A percentile compares a stretch with the other conserved stretches of the same genome.
Conservation (phyloP, 2,113 vertebrate genomes). For the Marmota flaviventris region DNA sequence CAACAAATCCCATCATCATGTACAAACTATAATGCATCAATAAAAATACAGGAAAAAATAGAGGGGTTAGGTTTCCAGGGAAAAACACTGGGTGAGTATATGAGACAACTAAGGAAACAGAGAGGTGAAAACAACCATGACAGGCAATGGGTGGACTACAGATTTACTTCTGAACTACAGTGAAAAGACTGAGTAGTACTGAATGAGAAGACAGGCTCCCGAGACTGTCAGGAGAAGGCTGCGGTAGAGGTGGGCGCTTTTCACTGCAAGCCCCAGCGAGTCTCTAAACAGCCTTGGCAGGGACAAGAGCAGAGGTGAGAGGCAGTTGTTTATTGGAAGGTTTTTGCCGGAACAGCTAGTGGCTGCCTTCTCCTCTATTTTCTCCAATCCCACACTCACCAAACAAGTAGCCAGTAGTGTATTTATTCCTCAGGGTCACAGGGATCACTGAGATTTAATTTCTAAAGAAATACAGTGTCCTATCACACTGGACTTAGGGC, state of each 20-base stretch:
- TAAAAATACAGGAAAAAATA: too few relatives aligned
- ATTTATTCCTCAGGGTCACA: not conserved
- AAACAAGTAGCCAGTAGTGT: not conserved
- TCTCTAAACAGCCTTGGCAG: too few relatives aligned
- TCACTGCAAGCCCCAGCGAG: not conserved
- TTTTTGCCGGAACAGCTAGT: not conserved
- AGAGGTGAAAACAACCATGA: not conserved
- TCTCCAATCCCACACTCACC: not conserved
- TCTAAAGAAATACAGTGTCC: slow-evolving; percentile 8
- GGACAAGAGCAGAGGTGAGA: not conserved
- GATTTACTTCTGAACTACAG: not conserved
- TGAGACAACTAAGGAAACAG: not conserved
- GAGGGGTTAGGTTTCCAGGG: not conserved
- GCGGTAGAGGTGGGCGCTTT: not conserved
- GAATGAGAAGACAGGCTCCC: not conserved
- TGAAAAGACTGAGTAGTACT: not conserved
- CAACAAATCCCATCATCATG: too few relatives aligned
- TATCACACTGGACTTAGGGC: not conserved
- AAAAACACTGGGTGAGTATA: not conserved
- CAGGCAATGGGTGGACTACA: not conserved
- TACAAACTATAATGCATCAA: too few relatives aligned
- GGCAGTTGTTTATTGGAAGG: not conserved
- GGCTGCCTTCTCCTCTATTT: not conserved
- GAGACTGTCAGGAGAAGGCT: not conserved
- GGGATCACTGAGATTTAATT: not conserved